Evolutionary conservation across 1,140 invertebrate genomes (phyloP), one percentile per base, ranked within the genome.

Genomic region (Drosophila seguyi): DNA sequence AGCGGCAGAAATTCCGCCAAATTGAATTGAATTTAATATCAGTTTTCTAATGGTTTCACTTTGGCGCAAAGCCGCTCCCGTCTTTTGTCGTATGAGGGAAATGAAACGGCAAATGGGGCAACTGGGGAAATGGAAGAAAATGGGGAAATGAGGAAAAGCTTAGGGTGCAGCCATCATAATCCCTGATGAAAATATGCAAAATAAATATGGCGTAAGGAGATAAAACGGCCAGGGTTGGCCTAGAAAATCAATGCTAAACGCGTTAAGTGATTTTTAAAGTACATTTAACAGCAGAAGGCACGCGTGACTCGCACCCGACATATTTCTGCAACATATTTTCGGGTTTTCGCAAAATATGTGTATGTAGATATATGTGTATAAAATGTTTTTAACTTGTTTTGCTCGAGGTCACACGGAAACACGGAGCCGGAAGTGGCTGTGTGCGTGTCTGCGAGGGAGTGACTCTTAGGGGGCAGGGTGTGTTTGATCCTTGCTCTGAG

Each of bases 201-300:
- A 63, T 81, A 76, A 82, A 87, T 87, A 82, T 71, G 78, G 67
- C 73, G 63, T 61, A 61, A 69, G 66, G 31, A 87, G 84, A 88
- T 88, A 87, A 88, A 87, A 87, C 77, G 83, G 55, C 60, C 60
- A 29, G 8, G 1, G 1, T 4, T 22, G 50, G 50, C 34, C 57
- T 77, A 77, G 50, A 62, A 85, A 85, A 85, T 88, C 83, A 88
- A 88, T 77, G 84, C 62, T 88, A 87, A 87, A 83, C 68, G 63
- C 79, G 83, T 87, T 88, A 87, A 87, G 84, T 87, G 83, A 87
- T 88, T 88, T 87, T 87, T 88, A 87, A 88, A 87, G 83, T 87
- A 87, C 83, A 87, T 86, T 87, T 79, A 83, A 87, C 79, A 79
- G 77, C 69, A 27, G 39, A 55, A 69, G 47, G 55, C 55, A 66